Conservation (phyloP, 1,140 invertebrate genomes). For the Pseudachorutes palmiensis region DNA sequence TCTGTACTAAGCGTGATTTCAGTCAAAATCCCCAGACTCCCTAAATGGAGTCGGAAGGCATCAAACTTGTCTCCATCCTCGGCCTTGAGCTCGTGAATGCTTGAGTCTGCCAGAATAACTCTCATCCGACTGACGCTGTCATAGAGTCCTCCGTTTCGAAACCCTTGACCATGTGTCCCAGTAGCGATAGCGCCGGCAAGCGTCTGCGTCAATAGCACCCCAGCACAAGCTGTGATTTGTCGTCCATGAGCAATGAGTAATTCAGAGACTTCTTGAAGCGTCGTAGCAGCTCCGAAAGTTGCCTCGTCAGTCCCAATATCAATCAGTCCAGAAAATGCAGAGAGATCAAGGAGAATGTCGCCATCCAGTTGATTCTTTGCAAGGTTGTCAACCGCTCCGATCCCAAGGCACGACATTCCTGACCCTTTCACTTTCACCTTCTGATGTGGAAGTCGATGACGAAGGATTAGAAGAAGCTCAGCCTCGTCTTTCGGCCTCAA, state of each 20-base stretch:
- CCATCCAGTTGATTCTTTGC: not conserved
- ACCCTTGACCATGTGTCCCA: slow-evolving; percentile 3
- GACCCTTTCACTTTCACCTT: slow-evolving; percentile 2
- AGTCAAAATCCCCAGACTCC: not conserved
- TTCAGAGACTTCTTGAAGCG: not conserved
- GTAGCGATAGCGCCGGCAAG: not conserved
- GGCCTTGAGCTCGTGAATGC: not conserved
- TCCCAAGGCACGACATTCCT: not conserved
- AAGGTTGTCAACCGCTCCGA: not conserved
- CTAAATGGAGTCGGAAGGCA: not conserved
- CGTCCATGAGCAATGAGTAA: not conserved
- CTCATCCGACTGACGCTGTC: slow-evolving; percentile 1
- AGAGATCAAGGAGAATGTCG: not conserved
- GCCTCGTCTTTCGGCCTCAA: not conserved
- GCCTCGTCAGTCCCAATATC: not conserved
- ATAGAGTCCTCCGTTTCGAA: slow-evolving; percentile 3
- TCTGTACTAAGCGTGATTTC: not conserved
- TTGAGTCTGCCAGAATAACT: not conserved
- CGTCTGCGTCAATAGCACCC: not conserved
- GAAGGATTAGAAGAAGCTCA: not conserved
- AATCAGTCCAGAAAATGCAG: not conserved
- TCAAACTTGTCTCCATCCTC: slow-evolving; percentile 1
- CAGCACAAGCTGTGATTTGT: slow-evolving; percentile 1
- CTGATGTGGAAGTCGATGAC: not conserved
- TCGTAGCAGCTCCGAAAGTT: slow-evolving; percentile 1